Base-by-base conservation (phyloP, 2,113 vertebrate species). In the Abramis brama region DNA sequence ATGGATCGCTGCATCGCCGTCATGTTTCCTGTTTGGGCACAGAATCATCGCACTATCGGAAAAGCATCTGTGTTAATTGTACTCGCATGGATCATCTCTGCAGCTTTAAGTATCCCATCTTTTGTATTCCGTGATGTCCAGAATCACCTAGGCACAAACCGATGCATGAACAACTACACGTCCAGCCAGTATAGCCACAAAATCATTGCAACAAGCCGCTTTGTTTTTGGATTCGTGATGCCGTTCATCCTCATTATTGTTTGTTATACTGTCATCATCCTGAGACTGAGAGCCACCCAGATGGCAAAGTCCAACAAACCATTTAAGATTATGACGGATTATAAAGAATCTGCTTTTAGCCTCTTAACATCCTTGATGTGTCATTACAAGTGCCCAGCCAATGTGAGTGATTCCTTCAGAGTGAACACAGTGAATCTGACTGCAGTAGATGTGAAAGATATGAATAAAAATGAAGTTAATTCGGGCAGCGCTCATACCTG, bases 11-110 rank as follows among this genome's bases (percentile, higher is more conserved):
- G 96, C 3, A 10, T 98, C 43, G 96, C 96, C 0, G 97, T 99
- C 68, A 86, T 97, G 12, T 96, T 96, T 62, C 98, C 97, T 0
- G 97, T 98, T 68, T 99, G 97, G 97, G 94, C 97, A 0, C 97
- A 99, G 91, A 99, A 99, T 93, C 95, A 97, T 64, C 97, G 97
- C 17, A 95, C 94, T 0, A 23, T 94, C 17, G 92, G 88, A 19
- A 93, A 95, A 17, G 97, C 97, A 0, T 95, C 91, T 1, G 0
- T 87, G 0, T 86, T 94, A 0, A 97, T 97, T 0, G 0, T 89
- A 1, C 0, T 94, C 0, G 93, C 96, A 87, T 99, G 98, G 98
- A 25, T 92, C 0, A 0, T 96, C 0, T 94, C 96, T 43, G 89
- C 95, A 10, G 1, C 90, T 1, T 52, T 98, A 89, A 97, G 97